Base-by-base conservation (phyloP, 2,113 vertebrate genomes). In the Semnornis frantzii region DNA sequence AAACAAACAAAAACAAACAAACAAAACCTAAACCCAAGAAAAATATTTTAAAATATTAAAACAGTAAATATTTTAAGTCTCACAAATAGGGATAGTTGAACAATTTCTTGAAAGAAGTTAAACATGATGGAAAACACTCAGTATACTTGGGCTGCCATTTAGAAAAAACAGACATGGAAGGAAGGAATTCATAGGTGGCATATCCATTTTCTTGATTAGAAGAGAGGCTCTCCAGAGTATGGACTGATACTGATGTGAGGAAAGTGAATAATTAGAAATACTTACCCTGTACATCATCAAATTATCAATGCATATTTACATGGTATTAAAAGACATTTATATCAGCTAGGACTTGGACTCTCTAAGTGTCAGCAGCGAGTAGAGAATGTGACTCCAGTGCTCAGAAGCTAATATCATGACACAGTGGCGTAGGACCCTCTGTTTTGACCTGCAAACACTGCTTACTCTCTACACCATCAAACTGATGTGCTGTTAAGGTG, bases 341-440 rank as follows among this genome's bases (percentile, higher is more conserved):
- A 24, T 54, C 58, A 58, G 5, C 46, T 34, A 33, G 9, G 33
- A 18, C 28, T 75, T 81, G 37, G 31, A 10, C 54, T 82, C 19
- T 44, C 3, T 39, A 12, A 18, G 9, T 76, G 23, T 37, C 30
- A 55, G 17, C 7, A 9, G 9, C 50, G 19, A 48, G 25, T 23
- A 13, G 21, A 83, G 25, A 28, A 64, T 12, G 9, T 5, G 39
- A n/a, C 24, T 30, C 8, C 20, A 28, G 46, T 30, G 31, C 44
- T 65, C 10, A 5, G 27, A 59, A 42, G 15, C 4, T 64, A 33
- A 52, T 2, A 5, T 50, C 10, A 6, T 11, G 18, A 28, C 18
- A 4, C 0, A 1, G 14, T 12, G 28, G 15, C 28, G 48, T 76
- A 62, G 54, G 27, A n/a, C 18, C 8, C 10, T 46, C 11, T 79